Base-by-base conservation (phyloP, 2,113 vertebrate species). In the Rafetus swinhoei region DNA sequence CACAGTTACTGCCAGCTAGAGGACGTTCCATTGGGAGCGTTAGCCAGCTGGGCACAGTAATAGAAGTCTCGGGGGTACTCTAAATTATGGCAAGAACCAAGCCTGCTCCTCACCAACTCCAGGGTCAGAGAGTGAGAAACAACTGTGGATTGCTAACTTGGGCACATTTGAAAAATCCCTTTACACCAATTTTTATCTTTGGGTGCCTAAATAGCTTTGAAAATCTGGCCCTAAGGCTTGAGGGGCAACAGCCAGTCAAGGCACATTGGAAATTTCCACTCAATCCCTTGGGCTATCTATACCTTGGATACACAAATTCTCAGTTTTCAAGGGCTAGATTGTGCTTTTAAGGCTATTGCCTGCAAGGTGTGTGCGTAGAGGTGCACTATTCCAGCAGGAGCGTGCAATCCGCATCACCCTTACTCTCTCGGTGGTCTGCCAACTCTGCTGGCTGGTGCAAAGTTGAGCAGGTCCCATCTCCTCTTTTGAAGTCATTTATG, bases 401-500 rank as follows among this genome's bases (percentile, higher is more conserved):
- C 21, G 6, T 7, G 35, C 72, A 39, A 76, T 22, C 19, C 1
- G 12, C 10, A 76, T 45, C 72, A 45, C 45, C 18, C 19, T 76
- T 39, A 21, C 72, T 22, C 11, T 18, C 9, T 87, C 72, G 85
- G 45, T 39, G 52, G 39, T 93, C 53, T 53, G 77, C 24, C 24
- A 88, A 4, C 24, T 87, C 7, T 25, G 39, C 5, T 54, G 39
- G 18, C 10, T 90, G 14, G 59, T 9, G 59, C 13, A 86, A 90
- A 92, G 1, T 45, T 56, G 7, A n/a, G 35, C 16, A 12, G 25
- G 55, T 59, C 85, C 7, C 5, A 21, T 0, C 0, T 55, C 15
- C 16, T 88, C 1, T 9, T 1, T 13, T 0, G 4, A 10, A 4
- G 77, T 12, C 6, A 6, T 8, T 50, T 1, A 0, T 65, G 55